These are phyloP conservation scores for Melospiza melodia DNA, from an alignment of 2,113 vertebrate genomes.

Conservation along the genomic window DNA sequence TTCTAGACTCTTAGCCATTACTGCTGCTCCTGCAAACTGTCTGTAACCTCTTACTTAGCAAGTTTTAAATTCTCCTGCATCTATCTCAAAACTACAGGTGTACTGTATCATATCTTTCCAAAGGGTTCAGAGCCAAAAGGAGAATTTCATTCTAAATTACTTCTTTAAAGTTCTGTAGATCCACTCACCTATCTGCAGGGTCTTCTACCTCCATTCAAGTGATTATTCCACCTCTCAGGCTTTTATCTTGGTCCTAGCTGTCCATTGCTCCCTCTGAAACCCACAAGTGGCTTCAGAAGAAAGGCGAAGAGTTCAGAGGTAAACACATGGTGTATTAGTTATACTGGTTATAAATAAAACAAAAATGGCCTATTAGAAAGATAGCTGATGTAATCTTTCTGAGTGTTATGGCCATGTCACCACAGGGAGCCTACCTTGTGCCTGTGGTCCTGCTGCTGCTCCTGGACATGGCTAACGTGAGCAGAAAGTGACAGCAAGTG, in stretches of 20 bases:
- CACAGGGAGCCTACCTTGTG: accelerated
- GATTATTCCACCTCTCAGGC: neutral
- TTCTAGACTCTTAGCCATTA: neutral
- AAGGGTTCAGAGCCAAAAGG: neutral
- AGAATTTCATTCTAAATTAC: conserved; percentile 6
- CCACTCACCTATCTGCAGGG: neutral
- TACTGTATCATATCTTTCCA: neutral
- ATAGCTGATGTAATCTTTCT: neutral
- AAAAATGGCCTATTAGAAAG: neutral
- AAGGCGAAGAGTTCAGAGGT: neutral
- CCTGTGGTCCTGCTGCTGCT: neutral
- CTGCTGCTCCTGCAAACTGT: neutral
- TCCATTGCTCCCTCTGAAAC: neutral
- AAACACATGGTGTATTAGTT: neutral
- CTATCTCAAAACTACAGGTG: conserved; percentile 20
- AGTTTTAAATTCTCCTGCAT: conserved; percentile 5
- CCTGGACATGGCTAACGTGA: neutral
- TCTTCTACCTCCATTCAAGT: neutral
- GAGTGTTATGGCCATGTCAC: neutral
- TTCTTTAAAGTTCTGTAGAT: neutral
- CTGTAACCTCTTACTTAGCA: conserved; percentile 15
- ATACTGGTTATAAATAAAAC: neutral
- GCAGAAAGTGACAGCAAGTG: neutral
- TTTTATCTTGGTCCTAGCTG: neutral
- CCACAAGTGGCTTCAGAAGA: neutral